phyloP scores from a whole-genome alignment of 2,888 invertebrate species.

The Coelinius sp. region DNA sequence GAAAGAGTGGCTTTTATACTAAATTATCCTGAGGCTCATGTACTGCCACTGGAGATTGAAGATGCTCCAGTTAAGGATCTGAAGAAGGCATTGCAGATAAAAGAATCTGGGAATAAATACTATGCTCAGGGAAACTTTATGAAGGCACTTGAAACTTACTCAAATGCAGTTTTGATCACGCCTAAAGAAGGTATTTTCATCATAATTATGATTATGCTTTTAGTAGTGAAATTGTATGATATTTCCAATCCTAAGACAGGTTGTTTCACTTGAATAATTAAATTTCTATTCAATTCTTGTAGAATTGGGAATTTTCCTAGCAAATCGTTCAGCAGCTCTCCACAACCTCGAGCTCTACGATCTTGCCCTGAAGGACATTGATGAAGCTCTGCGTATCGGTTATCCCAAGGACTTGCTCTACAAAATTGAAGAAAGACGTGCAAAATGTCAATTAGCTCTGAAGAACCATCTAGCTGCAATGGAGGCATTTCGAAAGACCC shows the following conservation, averaged over 20 bases:
- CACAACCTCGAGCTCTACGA: slow-evolving; percentile 81
- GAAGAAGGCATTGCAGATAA: slow-evolving; percentile 76
- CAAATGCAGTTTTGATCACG: slow-evolving; percentile 78
- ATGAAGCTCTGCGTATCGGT: slow-evolving; percentile 76
- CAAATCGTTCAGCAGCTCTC: slow-evolving; percentile 86
- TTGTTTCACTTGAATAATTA: too few species aligned
- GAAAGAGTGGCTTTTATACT: slow-evolving; percentile 78
- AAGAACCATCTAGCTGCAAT: slow-evolving; percentile 78
- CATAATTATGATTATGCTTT: too few species aligned
- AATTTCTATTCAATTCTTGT: slow-evolving; percentile 17
- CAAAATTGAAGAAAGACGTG: slow-evolving; percentile 83
- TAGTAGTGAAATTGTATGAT: background rate
- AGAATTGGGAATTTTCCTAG: slow-evolving; percentile 80
- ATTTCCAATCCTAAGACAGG: too few species aligned
- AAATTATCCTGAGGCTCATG: slow-evolving; percentile 70
- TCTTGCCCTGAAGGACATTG: slow-evolving; percentile 80
- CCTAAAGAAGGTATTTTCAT: slow-evolving; percentile 75
- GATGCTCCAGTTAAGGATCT: slow-evolving; percentile 74
- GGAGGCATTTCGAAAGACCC: slow-evolving; percentile 78
- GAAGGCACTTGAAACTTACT: slow-evolving; percentile 80
- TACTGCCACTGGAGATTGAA: slow-evolving; percentile 72
- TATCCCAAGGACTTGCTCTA: slow-evolving; percentile 83
- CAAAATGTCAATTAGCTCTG: slow-evolving; percentile 79
- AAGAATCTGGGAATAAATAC: slow-evolving; percentile 81
- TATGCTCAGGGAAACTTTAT: slow-evolving; percentile 81